A percentile compares a stretch with the other conserved stretches of the same genome.
phyloP scores from a whole-genome alignment of 2,888 invertebrate species.

The Acheta domesticus region DNA sequence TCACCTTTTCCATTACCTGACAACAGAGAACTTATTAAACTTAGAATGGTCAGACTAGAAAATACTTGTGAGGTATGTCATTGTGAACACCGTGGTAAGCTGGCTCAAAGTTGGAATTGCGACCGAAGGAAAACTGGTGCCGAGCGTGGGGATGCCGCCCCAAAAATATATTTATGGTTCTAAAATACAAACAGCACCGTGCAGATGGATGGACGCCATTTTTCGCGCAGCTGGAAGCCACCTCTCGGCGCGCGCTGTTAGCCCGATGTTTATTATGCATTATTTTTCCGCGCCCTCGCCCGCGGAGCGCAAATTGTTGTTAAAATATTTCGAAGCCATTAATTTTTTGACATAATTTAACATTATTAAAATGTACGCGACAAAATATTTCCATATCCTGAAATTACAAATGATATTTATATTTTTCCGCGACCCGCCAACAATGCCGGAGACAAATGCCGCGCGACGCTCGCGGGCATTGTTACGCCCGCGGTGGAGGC shows the following conservation, averaged over 20 bases:
- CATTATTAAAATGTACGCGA: constrained; percentile 9
- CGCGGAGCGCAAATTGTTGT: not conserved
- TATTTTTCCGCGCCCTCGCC: not conserved
- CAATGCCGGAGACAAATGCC: constrained; percentile 18
- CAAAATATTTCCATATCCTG: constrained; percentile 8
- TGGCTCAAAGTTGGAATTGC: too few species aligned
- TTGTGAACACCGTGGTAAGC: too few species aligned
- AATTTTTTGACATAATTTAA: constrained; percentile 10
- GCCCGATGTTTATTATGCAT: constrained; percentile 10
- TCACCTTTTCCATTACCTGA: too few species aligned
- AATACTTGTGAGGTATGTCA: too few species aligned
- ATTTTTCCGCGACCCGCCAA: not conserved
- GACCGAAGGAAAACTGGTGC: too few species aligned
- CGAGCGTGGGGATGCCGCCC: not conserved
- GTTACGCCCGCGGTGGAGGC: not conserved
- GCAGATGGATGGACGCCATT: constrained; percentile 9
- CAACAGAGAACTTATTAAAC: too few species aligned
- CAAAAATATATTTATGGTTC: constrained; percentile 1
- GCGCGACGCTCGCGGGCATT: not conserved
- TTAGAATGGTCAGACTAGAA: too few species aligned
- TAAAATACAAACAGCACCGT: not conserved
- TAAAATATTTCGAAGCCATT: constrained; percentile 9
- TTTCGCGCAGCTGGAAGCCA: not conserved
- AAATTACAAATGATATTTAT: constrained; percentile 18
- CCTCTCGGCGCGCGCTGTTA: not conserved